phyloP scores from a whole-genome alignment of 2,797 vertebrate genomes.

The Intellagama lesueurii region DNA sequence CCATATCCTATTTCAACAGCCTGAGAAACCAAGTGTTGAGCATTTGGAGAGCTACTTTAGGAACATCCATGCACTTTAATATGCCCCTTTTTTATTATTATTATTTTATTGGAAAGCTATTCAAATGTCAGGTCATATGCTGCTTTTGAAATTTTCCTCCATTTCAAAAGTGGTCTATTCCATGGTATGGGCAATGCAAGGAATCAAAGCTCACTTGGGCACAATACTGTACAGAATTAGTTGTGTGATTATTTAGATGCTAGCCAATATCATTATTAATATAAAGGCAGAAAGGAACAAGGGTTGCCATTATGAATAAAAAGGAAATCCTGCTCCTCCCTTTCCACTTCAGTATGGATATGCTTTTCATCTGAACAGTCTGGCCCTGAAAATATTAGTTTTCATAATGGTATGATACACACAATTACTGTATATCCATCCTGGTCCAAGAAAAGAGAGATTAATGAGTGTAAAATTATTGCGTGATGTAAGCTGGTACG shows the following conservation, averaged over 20 bases:
- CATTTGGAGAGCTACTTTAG: not conserved
- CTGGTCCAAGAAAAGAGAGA: conserved; percentile 36
- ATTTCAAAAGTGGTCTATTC: not conserved
- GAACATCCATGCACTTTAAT: not conserved
- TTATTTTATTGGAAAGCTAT: not conserved
- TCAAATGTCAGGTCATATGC: not conserved
- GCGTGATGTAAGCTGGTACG: conserved; percentile 25
- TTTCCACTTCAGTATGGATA: not conserved
- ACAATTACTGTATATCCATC: not conserved
- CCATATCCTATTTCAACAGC: not conserved
- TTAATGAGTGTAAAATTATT: conserved; percentile 57
- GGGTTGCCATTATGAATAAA: conserved; percentile 52
- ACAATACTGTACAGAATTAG: not conserved
- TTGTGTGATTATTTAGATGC: not conserved
- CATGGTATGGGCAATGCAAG: not conserved
- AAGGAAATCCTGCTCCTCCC: conserved; percentile 10
- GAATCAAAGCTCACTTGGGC: not conserved
- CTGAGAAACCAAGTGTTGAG: not conserved
- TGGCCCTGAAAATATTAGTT: not conserved
- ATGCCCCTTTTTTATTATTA: not conserved
- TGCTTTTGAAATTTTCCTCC: not conserved
- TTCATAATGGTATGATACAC: conserved; percentile 1
- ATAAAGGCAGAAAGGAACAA: conserved; percentile 24
- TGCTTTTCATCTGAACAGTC: not conserved
- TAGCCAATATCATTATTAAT: not conserved